Base-by-base conservation (phyloP, 2,113 vertebrate species). In the Dasyornis broadbenti region DNA sequence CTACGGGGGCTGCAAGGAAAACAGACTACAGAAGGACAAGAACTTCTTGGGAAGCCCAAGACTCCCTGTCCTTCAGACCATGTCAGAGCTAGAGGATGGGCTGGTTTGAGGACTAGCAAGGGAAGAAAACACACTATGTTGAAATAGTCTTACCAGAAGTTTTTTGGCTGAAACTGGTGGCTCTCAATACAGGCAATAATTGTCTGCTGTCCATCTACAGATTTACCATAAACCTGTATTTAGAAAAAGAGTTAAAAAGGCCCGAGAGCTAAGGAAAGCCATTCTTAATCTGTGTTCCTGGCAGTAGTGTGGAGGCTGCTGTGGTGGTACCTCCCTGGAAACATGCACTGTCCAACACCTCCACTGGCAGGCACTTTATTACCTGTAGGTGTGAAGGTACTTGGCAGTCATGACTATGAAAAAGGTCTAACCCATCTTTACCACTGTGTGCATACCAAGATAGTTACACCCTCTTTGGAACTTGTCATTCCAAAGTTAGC, bases 141-240 rank as follows among this genome's bases (percentile, higher is more conserved):
- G 70, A 89, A 92, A 85, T 37, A 78, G 71, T 92, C 98, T 98
- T 98, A 99, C 99, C 99, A 99, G 97, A 99, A 99, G 96, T 99
- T 99, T 98, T 99, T 99, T 73, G 99, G 99, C 95, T 99, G 99
- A 98, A 99, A 99, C 78, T 99, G 99, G 98, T 99, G 99, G 90
- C 98, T 98, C 97, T 99, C 99, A 63, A 99, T 99, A 95, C 99
- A 99, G 72, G 99, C 99, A 94, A 99, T 99, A 96, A 99, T 98
- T 87, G 99, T 99, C 97, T 99, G 98, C 96, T 99, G 99, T n/a
- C 99, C 99, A 97, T 99, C 99, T 82, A 99, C 98, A 72, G 98
- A 99, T 97, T 99, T 99, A 97, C 98, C 99, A 92, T 99, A 99
- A 97, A 99, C 99, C 99, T 99, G 96, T 86, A 84, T 77, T 90